Evolutionary conservation across 2,113 vertebrate species (phyloP), one percentile per base, ranked within the genome.

Genomic region (Pachypanchax playfairii): DNA sequence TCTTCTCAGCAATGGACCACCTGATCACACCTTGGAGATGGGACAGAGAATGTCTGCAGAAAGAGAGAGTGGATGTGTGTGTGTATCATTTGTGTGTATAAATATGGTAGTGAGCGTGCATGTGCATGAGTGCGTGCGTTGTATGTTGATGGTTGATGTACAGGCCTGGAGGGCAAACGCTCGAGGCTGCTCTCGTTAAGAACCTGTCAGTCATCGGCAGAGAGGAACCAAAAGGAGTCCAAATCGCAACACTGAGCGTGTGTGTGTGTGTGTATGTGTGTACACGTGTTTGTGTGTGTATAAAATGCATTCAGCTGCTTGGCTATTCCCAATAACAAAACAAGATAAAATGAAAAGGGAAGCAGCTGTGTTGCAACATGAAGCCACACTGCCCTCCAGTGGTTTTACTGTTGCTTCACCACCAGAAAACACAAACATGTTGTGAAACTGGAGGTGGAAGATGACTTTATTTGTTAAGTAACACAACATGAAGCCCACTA

Each of bases 301-400:
- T 67, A 41, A 84, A 77, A 87, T 77, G 73, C 81, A 75, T 68
- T 85, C 79, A 87, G 66, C 71, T 70, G 69, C 80, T 85, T 82
- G 83, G 80, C 82, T 85, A 84, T 79, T 77, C 73, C 71, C 21
- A 67, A 72, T 72, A 74, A 81, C 55, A 77, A 80, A 41, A 10
- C 41, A 49, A 54, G 68, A 67, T 55, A 66, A 43, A 36, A 51
- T 41, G 54, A 33, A 35, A 22, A 39, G n/a, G 18, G 61, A 20
- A 70, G 49, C 0, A 0, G 59, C 11, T 48, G 47, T 68, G 31
- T n/a, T 35, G 20, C 48, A 77, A 68, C 67, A 1, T 88, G 78
- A 87, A 77, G 63, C 77, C 82, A 91, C 77, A 91, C 86, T 92
- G 91, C 90, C 91, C 89, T 77, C 90, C 75, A 83, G 90, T 90